Conservation (phyloP, 1,140 invertebrate species). For the Panagrolaimus sp. region DNA sequence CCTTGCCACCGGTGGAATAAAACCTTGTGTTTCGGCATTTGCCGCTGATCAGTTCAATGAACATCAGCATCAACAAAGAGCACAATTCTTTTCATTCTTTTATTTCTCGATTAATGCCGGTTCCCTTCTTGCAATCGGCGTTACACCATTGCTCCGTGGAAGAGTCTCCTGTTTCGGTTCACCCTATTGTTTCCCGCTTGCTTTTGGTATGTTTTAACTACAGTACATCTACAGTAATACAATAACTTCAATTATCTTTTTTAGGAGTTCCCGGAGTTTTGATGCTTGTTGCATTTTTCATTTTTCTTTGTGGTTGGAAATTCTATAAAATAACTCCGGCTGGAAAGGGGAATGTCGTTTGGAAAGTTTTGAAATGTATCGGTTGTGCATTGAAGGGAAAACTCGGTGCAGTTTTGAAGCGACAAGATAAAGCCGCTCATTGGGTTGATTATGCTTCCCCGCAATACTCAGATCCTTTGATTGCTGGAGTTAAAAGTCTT, state of each 20-base stretch:
- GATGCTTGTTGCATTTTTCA: slow-evolving; percentile 60
- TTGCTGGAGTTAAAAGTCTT: slow-evolving; percentile 61
- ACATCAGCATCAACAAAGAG: slow-evolving; percentile 49
- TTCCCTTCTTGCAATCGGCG: slow-evolving; percentile 60
- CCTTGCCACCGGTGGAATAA: slow-evolving; percentile 87
- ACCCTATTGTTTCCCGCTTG: slow-evolving; percentile 60
- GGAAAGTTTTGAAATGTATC: slow-evolving; percentile 44
- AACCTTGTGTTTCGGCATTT: slow-evolving; percentile 91
- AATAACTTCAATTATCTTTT: not conserved
- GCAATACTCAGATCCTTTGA: slow-evolving; percentile 66
- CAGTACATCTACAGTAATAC: not conserved
- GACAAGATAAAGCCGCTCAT: slow-evolving; percentile 57
- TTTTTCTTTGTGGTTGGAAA: slow-evolving; percentile 50
- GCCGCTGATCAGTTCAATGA: slow-evolving; percentile 65
- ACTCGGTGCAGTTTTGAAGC: slow-evolving; percentile 19
- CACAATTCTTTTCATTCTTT: slow-evolving; percentile 74
- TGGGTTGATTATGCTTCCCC: slow-evolving; percentile 75
- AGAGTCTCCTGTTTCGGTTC: slow-evolving; percentile 59
- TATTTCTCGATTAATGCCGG: slow-evolving; percentile 61
- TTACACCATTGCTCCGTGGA: slow-evolving; percentile 61
- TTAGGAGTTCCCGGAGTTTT: slow-evolving; percentile 61
- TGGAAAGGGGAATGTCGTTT: slow-evolving; percentile 53
- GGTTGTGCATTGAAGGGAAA: slow-evolving; percentile 36
- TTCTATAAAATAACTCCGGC: slow-evolving; percentile 55
- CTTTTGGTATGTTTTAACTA: slow-evolving; percentile 45